Conservation (phyloP, 2,797 vertebrate species). For the Gallinago nigripennis region DNA sequence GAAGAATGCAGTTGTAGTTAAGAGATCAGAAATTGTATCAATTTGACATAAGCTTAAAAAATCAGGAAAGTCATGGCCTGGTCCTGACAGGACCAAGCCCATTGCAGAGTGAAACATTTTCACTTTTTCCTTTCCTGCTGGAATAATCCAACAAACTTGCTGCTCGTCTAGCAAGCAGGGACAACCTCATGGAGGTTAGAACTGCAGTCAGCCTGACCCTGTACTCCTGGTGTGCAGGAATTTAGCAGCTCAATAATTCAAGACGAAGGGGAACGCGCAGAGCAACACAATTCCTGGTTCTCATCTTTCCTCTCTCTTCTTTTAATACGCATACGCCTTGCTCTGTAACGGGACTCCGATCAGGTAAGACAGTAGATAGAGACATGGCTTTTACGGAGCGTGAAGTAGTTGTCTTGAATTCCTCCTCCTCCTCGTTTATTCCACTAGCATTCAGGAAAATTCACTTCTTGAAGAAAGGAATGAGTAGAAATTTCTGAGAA, state of each 20-base stretch:
- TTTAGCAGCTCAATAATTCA: constrained; percentile 7
- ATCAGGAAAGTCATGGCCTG: background rate
- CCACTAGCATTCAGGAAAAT: background rate
- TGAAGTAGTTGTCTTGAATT: background rate
- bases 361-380: background rate
- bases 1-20: background rate
- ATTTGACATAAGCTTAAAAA: background rate
- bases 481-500: background rate
- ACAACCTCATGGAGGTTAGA: background rate
- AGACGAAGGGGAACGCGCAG: background rate
- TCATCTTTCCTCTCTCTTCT: constrained; percentile 46
- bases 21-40: background rate
- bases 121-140: background rate
- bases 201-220: background rate
- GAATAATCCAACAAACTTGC: background rate
- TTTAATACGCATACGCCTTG: background rate
- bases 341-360: constrained; percentile 1
- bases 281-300: constrained; percentile 7
- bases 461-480: background rate
- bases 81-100: background rate
- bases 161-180: background rate
- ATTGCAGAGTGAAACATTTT: background rate
- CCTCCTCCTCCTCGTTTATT: background rate
- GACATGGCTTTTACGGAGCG: background rate
- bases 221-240: background rate